These are phyloP conservation scores for Zalophus californianus DNA, from an alignment of 2,797 vertebrate genomes.

Conservation along the genomic window DNA sequence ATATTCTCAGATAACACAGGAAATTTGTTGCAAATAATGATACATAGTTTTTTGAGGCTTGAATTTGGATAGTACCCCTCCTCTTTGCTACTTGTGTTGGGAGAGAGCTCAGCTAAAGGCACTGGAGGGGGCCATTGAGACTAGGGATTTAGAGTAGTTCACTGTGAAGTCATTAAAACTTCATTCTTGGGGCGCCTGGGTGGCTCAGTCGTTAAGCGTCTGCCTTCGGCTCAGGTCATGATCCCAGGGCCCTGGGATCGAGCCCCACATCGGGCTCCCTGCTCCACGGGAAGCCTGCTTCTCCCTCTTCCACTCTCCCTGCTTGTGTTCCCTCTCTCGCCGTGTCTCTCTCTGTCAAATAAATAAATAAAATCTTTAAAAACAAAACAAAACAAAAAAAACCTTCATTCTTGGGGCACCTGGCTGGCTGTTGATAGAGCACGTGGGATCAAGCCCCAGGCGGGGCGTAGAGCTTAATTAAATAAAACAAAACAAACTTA, in stretches of 20 bases:
- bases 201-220: background rate
- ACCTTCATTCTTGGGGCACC: background rate
- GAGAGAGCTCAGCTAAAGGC: background rate
- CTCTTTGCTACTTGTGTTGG: background rate
- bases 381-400: background rate
- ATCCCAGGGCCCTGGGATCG: no score
- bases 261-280: no score
- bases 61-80: background rate
- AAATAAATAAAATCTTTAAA: no score
- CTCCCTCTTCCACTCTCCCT: no score
- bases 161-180: background rate
- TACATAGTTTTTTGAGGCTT: background rate
- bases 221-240: no score
- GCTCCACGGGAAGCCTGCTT: no score
- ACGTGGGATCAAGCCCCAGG: background rate
- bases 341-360: no score
- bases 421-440: background rate
- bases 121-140: background rate
- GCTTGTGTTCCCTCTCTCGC: no score
- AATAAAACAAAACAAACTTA: background rate
- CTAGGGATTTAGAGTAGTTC: background rate
- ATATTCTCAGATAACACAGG: background rate
- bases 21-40: background rate
- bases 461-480: background rate
- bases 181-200: background rate